These are phyloP conservation scores for Amphiprion ocellaris DNA, from an alignment of 2,113 vertebrate species.

Conservation along the genomic window DNA sequence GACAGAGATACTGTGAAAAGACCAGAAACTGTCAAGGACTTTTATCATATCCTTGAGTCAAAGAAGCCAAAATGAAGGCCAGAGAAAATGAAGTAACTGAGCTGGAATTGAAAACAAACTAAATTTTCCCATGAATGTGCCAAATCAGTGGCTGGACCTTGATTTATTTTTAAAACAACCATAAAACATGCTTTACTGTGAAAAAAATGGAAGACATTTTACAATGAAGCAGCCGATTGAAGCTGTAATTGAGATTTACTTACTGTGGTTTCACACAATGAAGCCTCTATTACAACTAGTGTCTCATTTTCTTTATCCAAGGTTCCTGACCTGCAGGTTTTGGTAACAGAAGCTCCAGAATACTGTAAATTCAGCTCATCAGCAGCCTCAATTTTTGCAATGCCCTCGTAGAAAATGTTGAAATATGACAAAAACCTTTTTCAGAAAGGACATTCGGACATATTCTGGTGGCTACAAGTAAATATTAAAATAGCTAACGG, in stretches of 20 bases:
- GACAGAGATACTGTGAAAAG: constrained; percentile 41
- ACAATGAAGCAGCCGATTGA: not conserved
- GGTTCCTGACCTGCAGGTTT: too few species aligned
- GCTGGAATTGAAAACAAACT: not conserved
- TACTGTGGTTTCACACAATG: too few species aligned
- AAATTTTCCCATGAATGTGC: not conserved
- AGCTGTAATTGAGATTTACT: not conserved
- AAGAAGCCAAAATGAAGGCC: constrained; percentile 3
- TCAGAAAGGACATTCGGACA: too few species aligned
- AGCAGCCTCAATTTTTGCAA: too few species aligned
- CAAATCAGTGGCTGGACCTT: not conserved
- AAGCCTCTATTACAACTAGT: too few species aligned
- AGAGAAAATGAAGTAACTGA: constrained; percentile 10
- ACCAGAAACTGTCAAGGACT: constrained; percentile 6
- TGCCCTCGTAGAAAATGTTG: too few species aligned
- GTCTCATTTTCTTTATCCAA: too few species aligned
- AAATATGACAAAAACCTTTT: too few species aligned
- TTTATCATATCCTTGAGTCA: not conserved
- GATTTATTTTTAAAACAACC: not conserved
- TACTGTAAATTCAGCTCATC: too few species aligned
- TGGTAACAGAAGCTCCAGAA: too few species aligned
- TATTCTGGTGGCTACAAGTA: too few species aligned
- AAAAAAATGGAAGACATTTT: not conserved
- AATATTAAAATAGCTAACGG: too few species aligned
- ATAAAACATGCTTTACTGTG: not conserved